Evolutionary conservation across 2,888 invertebrate genomes (phyloP).

Genomic region (Atrina japonica): DNA sequence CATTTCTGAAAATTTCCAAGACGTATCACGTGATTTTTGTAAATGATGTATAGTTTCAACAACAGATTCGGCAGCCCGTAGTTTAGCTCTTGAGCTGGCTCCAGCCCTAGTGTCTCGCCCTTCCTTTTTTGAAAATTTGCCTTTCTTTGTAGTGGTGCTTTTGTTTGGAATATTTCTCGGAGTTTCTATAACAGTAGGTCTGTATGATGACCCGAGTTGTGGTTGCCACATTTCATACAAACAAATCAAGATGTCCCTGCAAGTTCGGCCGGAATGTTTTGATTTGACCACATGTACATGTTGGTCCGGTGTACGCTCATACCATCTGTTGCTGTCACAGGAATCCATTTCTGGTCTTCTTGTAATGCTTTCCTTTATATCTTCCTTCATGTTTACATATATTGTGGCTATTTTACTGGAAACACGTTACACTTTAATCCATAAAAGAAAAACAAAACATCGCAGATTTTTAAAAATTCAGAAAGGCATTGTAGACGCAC

Average conservation of each 20-base stretch:
- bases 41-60: conserved; percentile 24
- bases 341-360: conserved; percentile 2
- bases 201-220: conserved; percentile 26
- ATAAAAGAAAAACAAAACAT: too few relatives aligned
- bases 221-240: conserved; percentile 31
- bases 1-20: too few relatives aligned
- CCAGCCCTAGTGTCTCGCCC: conserved; percentile 7
- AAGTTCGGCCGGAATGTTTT: not conserved
- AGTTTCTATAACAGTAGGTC: conserved; percentile 13
- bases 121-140: not conserved
- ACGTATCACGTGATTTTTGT: conserved; percentile 1
- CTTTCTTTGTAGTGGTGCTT: not conserved
- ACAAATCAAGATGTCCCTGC: conserved; percentile 19
- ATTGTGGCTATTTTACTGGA: too few relatives aligned
- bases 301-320: not conserved
- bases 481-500: too few relatives aligned
- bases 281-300: not conserved
- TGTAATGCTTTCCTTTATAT: not conserved
- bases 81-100: not conserved
- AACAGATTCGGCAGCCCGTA: conserved; percentile 28
- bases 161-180: not conserved
- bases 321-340: not conserved
- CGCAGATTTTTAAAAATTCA: too few relatives aligned
- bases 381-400: not conserved
- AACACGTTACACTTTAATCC: too few relatives aligned